A percentile compares a stretch with the other conserved stretches of the same genome.
These are phyloP conservation scores for Karalla daura DNA, from an alignment of 2,797 vertebrate genomes.

Conservation along the genomic window DNA sequence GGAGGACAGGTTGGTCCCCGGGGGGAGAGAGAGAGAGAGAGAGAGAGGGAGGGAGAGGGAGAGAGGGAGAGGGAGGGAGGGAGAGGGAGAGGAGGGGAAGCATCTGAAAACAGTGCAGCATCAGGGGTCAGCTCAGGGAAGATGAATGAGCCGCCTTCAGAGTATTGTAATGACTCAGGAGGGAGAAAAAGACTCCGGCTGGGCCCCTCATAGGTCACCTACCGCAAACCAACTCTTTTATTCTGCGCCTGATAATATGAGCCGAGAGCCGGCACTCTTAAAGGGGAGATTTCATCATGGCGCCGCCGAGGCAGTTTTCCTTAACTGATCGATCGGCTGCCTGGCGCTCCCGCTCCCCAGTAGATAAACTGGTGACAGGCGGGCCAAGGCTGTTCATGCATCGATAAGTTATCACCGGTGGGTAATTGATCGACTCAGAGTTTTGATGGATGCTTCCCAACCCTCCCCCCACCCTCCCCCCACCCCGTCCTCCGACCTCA, in stretches of 20 bases:
- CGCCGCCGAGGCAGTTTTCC: conserved; percentile 20
- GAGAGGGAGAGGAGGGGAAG: too few relatives aligned
- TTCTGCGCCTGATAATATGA: not conserved
- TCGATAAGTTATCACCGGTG: conserved; percentile 72
- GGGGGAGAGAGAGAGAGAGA: not conserved
- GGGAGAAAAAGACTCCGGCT: conserved; percentile 23
- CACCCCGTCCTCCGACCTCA: too few relatives aligned
- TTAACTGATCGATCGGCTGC: conserved; percentile 34
- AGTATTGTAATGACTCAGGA: conserved; percentile 48
- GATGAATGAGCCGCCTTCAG: conserved; percentile 55
- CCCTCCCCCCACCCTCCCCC: too few relatives aligned
- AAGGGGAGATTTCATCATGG: conserved; percentile 19
- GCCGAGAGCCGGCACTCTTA: conserved; percentile 1
- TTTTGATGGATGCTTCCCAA: conserved; percentile 64
- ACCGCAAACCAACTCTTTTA: conserved; percentile 8
- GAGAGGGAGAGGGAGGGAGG: not conserved
- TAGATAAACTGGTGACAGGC: conserved; percentile 57
- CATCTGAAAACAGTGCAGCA: conserved; percentile 38
- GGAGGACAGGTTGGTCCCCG: conserved; percentile 91
- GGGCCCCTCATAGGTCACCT: conserved; percentile 39
- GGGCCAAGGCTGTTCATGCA: conserved; percentile 41
- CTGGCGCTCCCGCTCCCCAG: conserved; percentile 55
- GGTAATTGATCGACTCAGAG: conserved; percentile 61
- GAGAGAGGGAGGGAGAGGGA: not conserved
- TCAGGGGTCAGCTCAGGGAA: conserved; percentile 30